Evolutionary conservation across 2,113 vertebrate species (phyloP), one percentile per base, ranked within the genome.

Genomic region (Procapra przewalskii): DNA sequence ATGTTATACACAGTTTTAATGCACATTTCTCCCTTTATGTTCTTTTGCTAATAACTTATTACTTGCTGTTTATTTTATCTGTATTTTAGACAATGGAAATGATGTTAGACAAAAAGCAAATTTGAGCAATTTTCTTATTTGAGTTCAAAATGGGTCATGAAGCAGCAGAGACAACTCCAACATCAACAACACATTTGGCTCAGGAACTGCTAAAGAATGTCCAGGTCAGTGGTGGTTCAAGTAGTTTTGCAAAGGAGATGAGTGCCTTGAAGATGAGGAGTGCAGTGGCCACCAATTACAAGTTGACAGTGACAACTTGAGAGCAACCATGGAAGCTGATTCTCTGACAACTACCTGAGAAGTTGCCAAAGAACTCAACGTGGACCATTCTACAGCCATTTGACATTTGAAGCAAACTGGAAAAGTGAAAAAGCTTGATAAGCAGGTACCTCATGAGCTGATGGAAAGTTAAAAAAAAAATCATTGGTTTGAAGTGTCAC

Each of bases 361-460:
- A n/a, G 33, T 19, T 67, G 64, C 64, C 1, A 0, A 67, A n/a
- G 64, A 67, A 67, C 16, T 67, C 64, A 67, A 3, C 19, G 31
- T n/a, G 33, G 16, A 67, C 64, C 8, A 10, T 67, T 67, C 8
- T n/a, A 10, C 16, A 67, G 62, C 17, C 64, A 67, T n/a, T n/a
- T 0, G 0, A n/a, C 64, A 67, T n/a, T n/a, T n/a, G 64, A 10
- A 67, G 64, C 33, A n/a, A 10, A 67, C 4, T 0, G 16, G 33
- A 67, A n/a, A 67, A 19, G 64, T n/a, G 62, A 67, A n/a, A 67
- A 67, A 19, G 33, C 33, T n/a, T 67, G 64, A 67, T 67, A 10
- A 67, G 16, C 33, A 67, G 33, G 33, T 67, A n/a, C 33, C 33
- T n/a, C 16, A 67, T 67, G 16, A 67, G 33, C 33, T 67, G 62